These are phyloP conservation scores for Mythimna ferrago DNA, from an alignment of 2,888 invertebrate genomes.

Conservation along the genomic window DNA sequence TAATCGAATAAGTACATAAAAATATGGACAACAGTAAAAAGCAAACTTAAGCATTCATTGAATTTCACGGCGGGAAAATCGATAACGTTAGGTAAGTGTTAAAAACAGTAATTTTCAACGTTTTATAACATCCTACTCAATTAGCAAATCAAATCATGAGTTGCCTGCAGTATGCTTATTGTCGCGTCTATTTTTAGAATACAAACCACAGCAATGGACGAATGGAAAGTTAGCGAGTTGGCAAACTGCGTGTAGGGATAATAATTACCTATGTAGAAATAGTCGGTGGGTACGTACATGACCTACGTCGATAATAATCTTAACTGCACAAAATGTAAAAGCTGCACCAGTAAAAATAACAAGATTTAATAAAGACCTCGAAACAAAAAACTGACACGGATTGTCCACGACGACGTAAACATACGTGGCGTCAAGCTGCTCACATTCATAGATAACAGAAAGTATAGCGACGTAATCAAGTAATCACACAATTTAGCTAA, in stretches of 20 bases:
- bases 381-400: slow-evolving; percentile 19
- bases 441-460: slow-evolving; percentile 41
- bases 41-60: slow-evolving; percentile 10
- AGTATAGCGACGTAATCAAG: slow-evolving; percentile 37
- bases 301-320: slow-evolving; percentile 43
- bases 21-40: slow-evolving; percentile 28
- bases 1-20: slow-evolving; percentile 50
- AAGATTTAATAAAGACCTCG: slow-evolving; percentile 26
- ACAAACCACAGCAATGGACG: slow-evolving; percentile 76
- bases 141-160: slow-evolving; percentile 75
- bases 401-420: slow-evolving; percentile 21
- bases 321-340: slow-evolving; percentile 27
- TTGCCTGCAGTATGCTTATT: slow-evolving; percentile 80
- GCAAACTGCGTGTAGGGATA: slow-evolving; percentile 67
- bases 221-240: slow-evolving; percentile 88
- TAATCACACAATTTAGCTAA: slow-evolving; percentile 8
- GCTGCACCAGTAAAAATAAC: slow-evolving; percentile 17
- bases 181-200: slow-evolving; percentile 85
- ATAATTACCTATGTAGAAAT: slow-evolving; percentile 67
- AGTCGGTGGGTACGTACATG: slow-evolving; percentile 34
- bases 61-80: slow-evolving; percentile 12
- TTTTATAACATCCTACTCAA: slow-evolving; percentile 34
- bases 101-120: slow-evolving; percentile 13
- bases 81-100: slow-evolving; percentile 11
- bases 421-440: slow-evolving; percentile 47